Evolutionary conservation across 2,113 vertebrate genomes (phyloP), one percentile per base, ranked within the genome.

Genomic region (Gavia stellata): DNA sequence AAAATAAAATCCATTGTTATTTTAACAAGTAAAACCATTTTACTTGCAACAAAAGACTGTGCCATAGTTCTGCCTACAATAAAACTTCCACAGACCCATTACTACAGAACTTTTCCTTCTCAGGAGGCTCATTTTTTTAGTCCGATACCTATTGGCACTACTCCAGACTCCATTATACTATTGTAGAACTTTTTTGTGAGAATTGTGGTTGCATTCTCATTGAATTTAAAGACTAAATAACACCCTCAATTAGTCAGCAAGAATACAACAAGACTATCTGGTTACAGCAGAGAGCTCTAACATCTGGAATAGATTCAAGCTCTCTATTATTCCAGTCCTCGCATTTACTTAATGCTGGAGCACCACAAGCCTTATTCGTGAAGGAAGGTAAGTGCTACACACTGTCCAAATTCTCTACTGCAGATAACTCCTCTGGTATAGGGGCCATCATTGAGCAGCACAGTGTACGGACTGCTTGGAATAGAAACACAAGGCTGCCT

Each of bases 171-270:
- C 52, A 68, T 1, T 72, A 56, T 24, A 47, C 33, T 74, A 40
- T 7, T 45, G 20, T 12, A 88, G 25, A 81, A 59, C 25, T 18
- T 74, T 13, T 56, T 28, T 38, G 52, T 65, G 72, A 94, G 86
- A 86, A 86, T 18, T 49, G 52, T 81, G 83, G 70, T 68, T 79
- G 62, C 31, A 38, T 65, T 61, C 40, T n/a, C 73, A 84, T 25
- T 84, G 47, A 86, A 74, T 88, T 83, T 71, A 56, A 86, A 86
- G 75, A 50, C 80, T 78, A 92, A 90, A 58, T 66, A 95, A 90
- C 55, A 92, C 33, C 44, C 38, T 93, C 86, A 79, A 75, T 89
- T 94, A 89, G 65, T 79, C 88, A 94, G 94, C 77, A 91, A 88
- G 79, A 92, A 70, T 38, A 92, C 67, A 93, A 50, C 29, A 74